Evolutionary conservation across 2,888 invertebrate genomes (phyloP), one percentile per base, ranked within the genome.

Genomic region (Scaeva pyrastri): DNA sequence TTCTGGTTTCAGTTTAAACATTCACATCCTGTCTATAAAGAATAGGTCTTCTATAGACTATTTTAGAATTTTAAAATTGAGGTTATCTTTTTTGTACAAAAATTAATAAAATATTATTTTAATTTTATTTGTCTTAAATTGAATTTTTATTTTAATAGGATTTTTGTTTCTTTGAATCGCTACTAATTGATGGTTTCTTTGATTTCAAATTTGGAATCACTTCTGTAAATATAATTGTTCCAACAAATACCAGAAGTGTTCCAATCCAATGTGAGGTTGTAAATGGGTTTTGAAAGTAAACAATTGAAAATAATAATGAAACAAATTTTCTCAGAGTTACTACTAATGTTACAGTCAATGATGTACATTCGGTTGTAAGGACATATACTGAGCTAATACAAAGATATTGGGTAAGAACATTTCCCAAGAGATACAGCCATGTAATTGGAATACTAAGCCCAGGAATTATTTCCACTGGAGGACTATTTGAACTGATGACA

Each of bases 361-460:
- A 98, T 0, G 97, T 95, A 91, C 98, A 98, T 92, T 98, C 98
- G 0, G 99, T 97, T 1, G 98, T 99, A 90, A 99, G 93, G 39
- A 97, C 95, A 90, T 98, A 99, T 1, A 99, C 99, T 10, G 98
- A 97, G 91, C 97, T 96, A 85, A 99, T 99, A 91, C 99, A 99
- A 83, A 98, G 89, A 94, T 95, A 99, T 94, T 99, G 98, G 0
- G 98, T 97, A 2, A 97, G 89, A 7, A 97, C 95, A 91, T 98
- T 98, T 31, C 96, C 95, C 45, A 96, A 91, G 60, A 99, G 93
- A 93, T 95, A 97, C 6, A 96, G 89, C 91, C 97, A 95, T 90
- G 97, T 94, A 88, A 95, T 93, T 0, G 99, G 98, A 6, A 96
- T 62, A 1, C 95, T 94, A 4, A 96, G 88, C 5, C 95, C 88